Evolutionary conservation across 1,140 invertebrate species (phyloP).

Genomic region (Drosophila virilis): DNA sequence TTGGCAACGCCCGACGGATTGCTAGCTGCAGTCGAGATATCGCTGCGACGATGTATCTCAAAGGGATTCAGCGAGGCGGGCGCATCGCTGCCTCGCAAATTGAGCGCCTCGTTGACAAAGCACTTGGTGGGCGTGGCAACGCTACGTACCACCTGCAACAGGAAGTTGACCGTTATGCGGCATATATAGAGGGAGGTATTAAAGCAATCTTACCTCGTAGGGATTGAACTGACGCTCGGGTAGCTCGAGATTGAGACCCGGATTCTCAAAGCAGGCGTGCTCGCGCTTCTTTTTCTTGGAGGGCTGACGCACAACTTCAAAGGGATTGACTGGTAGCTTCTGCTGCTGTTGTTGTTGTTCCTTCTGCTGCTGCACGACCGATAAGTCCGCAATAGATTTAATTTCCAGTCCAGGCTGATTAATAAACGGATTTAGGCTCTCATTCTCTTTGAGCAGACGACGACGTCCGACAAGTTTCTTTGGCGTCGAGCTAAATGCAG

Average conservation of each 20-base stretch:
- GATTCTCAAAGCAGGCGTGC: slow-evolving; percentile 80
- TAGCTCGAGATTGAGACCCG: slow-evolving; percentile 76
- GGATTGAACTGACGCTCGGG: slow-evolving; percentile 83
- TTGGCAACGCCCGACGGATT: slow-evolving; percentile 64
- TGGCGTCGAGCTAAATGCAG: slow-evolving; percentile 79
- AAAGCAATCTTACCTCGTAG: slow-evolving; percentile 61
- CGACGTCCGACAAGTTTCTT: slow-evolving; percentile 67
- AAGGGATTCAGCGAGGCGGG: slow-evolving; percentile 73
- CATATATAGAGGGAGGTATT: too few species aligned
- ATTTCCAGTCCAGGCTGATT: slow-evolving; percentile 67
- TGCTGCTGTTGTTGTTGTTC: slow-evolving; percentile 8
- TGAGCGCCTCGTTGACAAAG: slow-evolving; percentile 76
- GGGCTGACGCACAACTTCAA: slow-evolving; percentile 79
- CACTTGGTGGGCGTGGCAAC: slow-evolving; percentile 59
- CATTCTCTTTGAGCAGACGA: slow-evolving; percentile 55
- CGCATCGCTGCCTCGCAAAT: slow-evolving; percentile 68
- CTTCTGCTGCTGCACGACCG: slow-evolving; percentile 12
- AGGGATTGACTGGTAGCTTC: slow-evolving; percentile 63
- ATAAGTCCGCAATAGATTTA: slow-evolving; percentile 76
- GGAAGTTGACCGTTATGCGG: background rate
- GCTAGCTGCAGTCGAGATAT: slow-evolving; percentile 38
- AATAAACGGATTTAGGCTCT: slow-evolving; percentile 43
- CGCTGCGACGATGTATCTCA: slow-evolving; percentile 71
- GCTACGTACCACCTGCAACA: slow-evolving; percentile 60
- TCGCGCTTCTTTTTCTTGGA: slow-evolving; percentile 80